Percentiles rank a stretch among this genome's conserved stretches.
phyloP scores from a whole-genome alignment of 2,113 vertebrate species.

The Colossoma macropomum region DNA sequence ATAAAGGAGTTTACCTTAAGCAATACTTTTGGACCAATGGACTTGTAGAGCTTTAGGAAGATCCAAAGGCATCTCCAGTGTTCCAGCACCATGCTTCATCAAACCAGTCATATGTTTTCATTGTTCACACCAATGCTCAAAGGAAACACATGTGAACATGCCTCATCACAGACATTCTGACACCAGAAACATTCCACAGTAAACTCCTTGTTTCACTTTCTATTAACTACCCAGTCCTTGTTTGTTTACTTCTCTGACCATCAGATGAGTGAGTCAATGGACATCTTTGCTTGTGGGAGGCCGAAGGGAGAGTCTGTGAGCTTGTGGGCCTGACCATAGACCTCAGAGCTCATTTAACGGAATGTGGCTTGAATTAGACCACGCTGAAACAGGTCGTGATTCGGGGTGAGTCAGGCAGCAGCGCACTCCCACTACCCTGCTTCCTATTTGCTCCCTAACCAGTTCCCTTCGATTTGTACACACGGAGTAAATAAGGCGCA shows the following conservation, averaged over 20 bases:
- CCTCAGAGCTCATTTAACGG: constrained; percentile 59
- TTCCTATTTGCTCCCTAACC: constrained; percentile 53
- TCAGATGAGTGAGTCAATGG: constrained; percentile 40
- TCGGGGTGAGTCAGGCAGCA: constrained; percentile 59
- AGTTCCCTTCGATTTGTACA: constrained; percentile 48
- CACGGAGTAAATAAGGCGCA: constrained; percentile 52
- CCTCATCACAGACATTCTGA: constrained; percentile 18
- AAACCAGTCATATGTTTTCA: neutral
- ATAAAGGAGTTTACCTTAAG: too few species aligned
- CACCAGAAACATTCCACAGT: constrained; percentile 28
- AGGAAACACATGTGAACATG: constrained; percentile 10
- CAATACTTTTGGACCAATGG: too few species aligned
- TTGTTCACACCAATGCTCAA: neutral
- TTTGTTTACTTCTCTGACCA: constrained; percentile 37
- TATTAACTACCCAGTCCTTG: constrained; percentile 17
- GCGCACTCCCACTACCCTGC: constrained; percentile 53
- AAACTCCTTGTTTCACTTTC: constrained; percentile 35
- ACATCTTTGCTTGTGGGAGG: constrained; percentile 41
- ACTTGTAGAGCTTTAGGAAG: too few species aligned
- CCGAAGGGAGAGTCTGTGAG: constrained; percentile 36
- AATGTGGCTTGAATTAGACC: constrained; percentile 71
- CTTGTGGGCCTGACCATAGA: constrained; percentile 45
- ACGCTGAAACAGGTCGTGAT: constrained; percentile 57
- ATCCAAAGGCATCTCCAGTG: neutral
- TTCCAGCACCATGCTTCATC: neutral